Base-by-base conservation (phyloP, 2,113 vertebrate genomes). In the Toxotes chatareus region DNA sequence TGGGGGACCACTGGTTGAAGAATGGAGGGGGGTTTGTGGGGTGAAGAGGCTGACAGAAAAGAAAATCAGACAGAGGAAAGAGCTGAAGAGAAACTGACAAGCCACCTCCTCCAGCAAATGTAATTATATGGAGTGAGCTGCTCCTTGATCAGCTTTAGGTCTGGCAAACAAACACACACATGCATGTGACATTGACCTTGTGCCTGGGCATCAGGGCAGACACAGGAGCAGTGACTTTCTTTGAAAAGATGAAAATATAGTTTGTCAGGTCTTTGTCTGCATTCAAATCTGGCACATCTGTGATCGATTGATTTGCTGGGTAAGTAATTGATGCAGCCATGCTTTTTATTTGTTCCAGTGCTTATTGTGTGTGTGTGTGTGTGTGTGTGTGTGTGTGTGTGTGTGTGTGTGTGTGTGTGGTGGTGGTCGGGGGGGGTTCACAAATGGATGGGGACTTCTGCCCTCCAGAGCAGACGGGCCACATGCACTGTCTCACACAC, bases 101-200 rank as follows among this genome's bases (percentile, higher is more conserved):
- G 82, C 76, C 63, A 61, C 49, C 76, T 86, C 82, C 89, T 86
- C 67, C 67, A 75, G 83, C 61, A 90, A 86, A 89, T 82, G 80
- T 76, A 79, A 87, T 91, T 82, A 80, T 70, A 62, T 80, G 80
- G 44, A 47, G 27, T 27, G 68, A 77, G 60, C 31, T 32, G 68
- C 56, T 88, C 49, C 66, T 78, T 47, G 65, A 82, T 84, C 83
- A 65, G 76, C 62, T 76, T 67, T 67, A 42, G 57, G 68, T 66
- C 31, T 57, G 34, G 31, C 17, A 57, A 2, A 17, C 44, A 63
- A 55, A 61, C 31, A 77, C 61, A 19, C 66, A 73, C 44, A 46
- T 4, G 4, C 53, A n/a, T 7, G 11, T 32, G 60, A 64, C 65
- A 62, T n/a, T 90, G 84, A 88, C 83, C 76, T 87, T 86, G 80